Conservation (phyloP, 2,797 vertebrate genomes). For the Glyptemys insculpta region DNA sequence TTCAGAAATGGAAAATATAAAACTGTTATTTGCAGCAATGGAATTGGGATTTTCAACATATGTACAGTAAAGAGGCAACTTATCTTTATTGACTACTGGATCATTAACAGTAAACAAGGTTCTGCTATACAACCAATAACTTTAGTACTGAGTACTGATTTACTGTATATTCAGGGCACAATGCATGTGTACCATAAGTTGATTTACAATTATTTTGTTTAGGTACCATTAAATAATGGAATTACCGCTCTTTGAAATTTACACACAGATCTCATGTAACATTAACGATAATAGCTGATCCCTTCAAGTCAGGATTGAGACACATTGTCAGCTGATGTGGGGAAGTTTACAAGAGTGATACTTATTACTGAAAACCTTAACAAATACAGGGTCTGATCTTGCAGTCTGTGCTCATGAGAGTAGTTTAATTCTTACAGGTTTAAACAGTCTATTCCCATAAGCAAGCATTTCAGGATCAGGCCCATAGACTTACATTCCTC, state of each 20-base stretch:
- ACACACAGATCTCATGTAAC: not conserved
- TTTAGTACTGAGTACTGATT: no score
- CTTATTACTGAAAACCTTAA: not conserved
- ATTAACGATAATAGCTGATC: not conserved
- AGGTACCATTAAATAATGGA: not conserved
- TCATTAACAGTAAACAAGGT: not conserved
- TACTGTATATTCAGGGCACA: not conserved
- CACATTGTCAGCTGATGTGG: not conserved
- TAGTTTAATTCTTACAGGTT: not conserved
- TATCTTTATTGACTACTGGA: not conserved
- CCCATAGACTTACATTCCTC: not conserved
- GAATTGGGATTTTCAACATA: not conserved
- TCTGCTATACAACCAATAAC: not conserved
- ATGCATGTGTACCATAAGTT: not conserved
- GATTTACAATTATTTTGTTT: not conserved
- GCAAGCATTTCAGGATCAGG: not conserved
- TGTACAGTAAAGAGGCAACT: not conserved
- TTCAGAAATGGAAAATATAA: not conserved
- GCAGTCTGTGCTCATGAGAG: not conserved
- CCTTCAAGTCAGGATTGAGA: not conserved
- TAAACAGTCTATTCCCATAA: not conserved
- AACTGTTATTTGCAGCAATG: not conserved
- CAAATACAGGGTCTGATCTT: not conserved
- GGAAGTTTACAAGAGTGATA: not conserved
- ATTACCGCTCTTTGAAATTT: not conserved